These are phyloP conservation scores for Eptatretus burgeri DNA, from an alignment of 2,113 vertebrate species.

Conservation along the genomic window DNA sequence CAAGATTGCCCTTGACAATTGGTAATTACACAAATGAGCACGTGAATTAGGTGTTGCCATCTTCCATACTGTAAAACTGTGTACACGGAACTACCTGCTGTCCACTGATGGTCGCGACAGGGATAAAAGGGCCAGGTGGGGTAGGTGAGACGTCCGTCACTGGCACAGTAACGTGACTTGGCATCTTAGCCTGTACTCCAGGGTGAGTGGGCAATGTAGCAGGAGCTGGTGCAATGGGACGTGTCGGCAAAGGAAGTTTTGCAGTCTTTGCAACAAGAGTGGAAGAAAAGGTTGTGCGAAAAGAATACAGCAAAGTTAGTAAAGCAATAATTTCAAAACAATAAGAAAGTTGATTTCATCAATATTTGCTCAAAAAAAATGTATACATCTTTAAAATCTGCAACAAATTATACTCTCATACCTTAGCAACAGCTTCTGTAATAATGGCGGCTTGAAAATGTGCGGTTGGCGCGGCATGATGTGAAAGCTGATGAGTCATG, in stretches of 20 bases:
- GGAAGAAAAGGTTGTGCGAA: neutral
- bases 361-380: neutral
- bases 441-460: neutral
- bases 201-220: neutral
- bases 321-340: neutral
- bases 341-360: neutral
- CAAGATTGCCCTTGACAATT: neutral
- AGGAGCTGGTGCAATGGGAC: slow-evolving; percentile 1
- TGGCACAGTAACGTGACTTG: neutral
- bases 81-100: neutral
- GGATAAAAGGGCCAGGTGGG: neutral
- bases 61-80: neutral
- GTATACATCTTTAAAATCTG: neutral
- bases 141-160: neutral
- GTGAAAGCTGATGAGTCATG: neutral
- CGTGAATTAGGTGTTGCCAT: neutral
- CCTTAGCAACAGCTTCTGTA: neutral
- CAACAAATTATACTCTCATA: neutral
- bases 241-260: neutral
- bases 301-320: neutral
- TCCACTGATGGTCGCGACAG: slow-evolving; percentile 1
- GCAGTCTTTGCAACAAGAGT: neutral
- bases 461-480: neutral
- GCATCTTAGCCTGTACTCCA: neutral
- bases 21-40: neutral